Percentiles rank a stretch among this genome's conserved stretches.
phyloP scores from a whole-genome alignment of 2,113 vertebrate genomes.

The Hystrix brachyura region DNA sequence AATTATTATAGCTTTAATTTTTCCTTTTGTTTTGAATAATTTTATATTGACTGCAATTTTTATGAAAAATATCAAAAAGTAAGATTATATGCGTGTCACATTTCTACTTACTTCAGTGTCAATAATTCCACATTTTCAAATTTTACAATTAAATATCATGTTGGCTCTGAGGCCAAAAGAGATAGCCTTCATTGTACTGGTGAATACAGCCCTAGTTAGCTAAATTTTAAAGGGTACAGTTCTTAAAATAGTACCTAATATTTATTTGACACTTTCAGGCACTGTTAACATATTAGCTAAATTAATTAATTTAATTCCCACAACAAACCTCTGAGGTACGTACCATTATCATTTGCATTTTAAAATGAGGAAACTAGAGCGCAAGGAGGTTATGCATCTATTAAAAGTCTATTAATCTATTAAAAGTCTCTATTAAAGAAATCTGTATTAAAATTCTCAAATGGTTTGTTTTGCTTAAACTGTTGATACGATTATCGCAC shows the following conservation, averaged over 20 bases:
- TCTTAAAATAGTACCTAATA: conserved; percentile 64
- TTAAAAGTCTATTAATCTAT: conserved; percentile 59
- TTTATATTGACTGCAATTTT: neutral
- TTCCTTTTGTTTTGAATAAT: conserved; percentile 5
- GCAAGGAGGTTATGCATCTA: neutral
- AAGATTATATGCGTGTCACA: neutral
- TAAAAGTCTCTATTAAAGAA: conserved; percentile 33
- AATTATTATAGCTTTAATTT: neutral
- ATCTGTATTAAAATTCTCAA: conserved; percentile 45
- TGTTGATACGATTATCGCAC: conserved; percentile 49
- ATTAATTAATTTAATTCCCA: conserved; percentile 65
- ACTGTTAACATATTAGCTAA: conserved; percentile 50
- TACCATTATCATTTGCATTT: conserved; percentile 52
- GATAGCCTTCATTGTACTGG: neutral
- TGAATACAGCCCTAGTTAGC: neutral
- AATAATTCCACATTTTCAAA: neutral
- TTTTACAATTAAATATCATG: conserved; percentile 12
- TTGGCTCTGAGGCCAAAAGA: neutral
- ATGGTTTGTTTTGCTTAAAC: conserved; percentile 35
- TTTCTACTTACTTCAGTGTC: neutral
- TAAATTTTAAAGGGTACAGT: conserved; percentile 8
- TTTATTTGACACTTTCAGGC: neutral
- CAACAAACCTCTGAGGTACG: conserved; percentile 38
- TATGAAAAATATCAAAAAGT: neutral
- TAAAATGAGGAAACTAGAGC: conserved; percentile 47